Base-by-base conservation (phyloP, 1,140 invertebrate species). In the Drosophila dunni region DNA sequence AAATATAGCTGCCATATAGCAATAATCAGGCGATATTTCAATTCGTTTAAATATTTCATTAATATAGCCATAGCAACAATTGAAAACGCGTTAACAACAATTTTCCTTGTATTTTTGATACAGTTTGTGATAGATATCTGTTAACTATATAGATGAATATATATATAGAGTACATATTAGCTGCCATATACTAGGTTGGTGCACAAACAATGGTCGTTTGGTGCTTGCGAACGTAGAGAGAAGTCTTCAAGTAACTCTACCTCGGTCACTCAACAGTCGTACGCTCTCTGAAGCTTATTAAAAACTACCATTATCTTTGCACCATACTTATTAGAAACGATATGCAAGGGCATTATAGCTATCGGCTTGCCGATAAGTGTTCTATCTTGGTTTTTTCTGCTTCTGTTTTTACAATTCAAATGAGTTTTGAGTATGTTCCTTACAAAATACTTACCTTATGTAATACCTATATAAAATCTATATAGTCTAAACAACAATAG, bases 381-480 rank as follows among this genome's bases (percentile, higher is more conserved):
- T 56, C 15, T 56, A 4, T 51, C 9, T 36, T 46, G 17, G 34
- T 36, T 20, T 50, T 33, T 17, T 63, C 29, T 46, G 34, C 24
- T 33, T 11, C 24, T 9, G 38, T 70, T 65, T 57, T 71, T 46
- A 36, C 24, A 42, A 51, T 67, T 36, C 7, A 48, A 64, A 29
- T 71, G 48, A 20, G 17, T 63, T 46, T 58, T n/a, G 53, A 66
- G 36, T 45, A 61, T 51, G 57, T 60, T 69, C 53, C 62, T 62
- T 69, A 69, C 46, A 36, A 17, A 38, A 57, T 48, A 50, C 40
- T 42, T 29, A 56, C 40, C 36, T 61, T 53, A 69, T 60, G 11
- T 20, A 57, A 67, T 33, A 58, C 40, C n/a, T 29, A 60, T 40
- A 44, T 15, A 54, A 40, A 50, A 68, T 29, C 13, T 9, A 38